Evolutionary conservation across 2,113 vertebrate genomes (phyloP).

Genomic region (Corapipo altera): DNA sequence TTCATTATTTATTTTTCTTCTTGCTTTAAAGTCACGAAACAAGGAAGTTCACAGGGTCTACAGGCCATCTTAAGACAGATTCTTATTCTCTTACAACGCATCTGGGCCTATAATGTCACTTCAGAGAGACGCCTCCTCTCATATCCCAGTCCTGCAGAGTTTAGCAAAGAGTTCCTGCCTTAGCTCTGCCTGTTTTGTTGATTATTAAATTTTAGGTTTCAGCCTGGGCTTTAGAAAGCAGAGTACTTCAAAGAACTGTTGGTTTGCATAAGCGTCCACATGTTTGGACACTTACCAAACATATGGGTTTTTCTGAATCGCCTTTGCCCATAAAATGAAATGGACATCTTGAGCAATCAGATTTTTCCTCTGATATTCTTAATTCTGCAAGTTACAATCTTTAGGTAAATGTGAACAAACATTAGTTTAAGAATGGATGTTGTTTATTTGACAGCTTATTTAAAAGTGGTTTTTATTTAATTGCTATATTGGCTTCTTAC

Average conservation of each 20-base stretch:
- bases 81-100: slow-evolving; percentile 47
- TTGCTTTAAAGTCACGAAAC: slow-evolving; percentile 48
- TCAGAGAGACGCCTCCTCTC: slow-evolving; percentile 55
- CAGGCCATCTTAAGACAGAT: slow-evolving; percentile 32
- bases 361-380: background rate
- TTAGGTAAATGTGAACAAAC: background rate
- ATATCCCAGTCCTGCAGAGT: slow-evolving; percentile 6
- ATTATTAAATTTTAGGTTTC: slow-evolving; percentile 59
- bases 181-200: slow-evolving; percentile 43
- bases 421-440: background rate
- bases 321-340: slow-evolving; percentile 29
- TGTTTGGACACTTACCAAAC: slow-evolving; percentile 59
- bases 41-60: slow-evolving; percentile 51
- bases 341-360: slow-evolving; percentile 36
- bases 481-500: background rate
- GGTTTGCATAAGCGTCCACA: slow-evolving; percentile 54
- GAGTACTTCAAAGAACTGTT: slow-evolving; percentile 49
- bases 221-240: slow-evolving; percentile 38
- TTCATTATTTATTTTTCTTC: slow-evolving; percentile 59
- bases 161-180: slow-evolving; percentile 35
- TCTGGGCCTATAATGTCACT: slow-evolving; percentile 57
- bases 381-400: background rate
- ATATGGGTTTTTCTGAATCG: slow-evolving; percentile 44
- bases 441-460: background rate
- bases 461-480: background rate